These are phyloP conservation scores for Bos taurus DNA, from an alignment of 2,113 vertebrate genomes.

Conservation along the genomic window DNA sequence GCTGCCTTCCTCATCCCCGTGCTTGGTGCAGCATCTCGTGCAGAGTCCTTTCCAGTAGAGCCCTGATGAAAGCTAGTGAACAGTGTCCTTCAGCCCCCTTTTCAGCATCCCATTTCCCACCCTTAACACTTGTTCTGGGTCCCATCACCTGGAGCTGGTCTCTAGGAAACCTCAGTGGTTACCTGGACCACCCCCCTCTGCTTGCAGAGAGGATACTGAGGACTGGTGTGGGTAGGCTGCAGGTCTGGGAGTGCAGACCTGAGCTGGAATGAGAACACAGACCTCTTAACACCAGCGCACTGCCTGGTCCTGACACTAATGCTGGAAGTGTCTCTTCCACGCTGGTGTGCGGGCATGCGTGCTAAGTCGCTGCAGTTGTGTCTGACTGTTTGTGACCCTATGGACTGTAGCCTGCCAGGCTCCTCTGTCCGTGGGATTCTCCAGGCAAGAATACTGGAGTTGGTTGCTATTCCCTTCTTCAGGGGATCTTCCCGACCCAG, in stretches of 20 bases:
- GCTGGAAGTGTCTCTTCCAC: neutral
- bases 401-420: neutral
- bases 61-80: neutral
- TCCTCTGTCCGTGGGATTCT: neutral
- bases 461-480: neutral
- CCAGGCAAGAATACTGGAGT: neutral
- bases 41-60: neutral
- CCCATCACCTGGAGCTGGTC: neutral
- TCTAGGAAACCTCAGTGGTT: neutral
- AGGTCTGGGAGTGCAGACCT: neutral
- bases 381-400: neutral
- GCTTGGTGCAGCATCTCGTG: too few species aligned
- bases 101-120: too few species aligned
- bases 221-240: neutral
- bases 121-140: neutral
- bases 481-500: neutral
- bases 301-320: neutral
- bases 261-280: neutral
- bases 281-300: neutral
- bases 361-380: neutral
- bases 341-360: neutral
- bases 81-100: accelerated
- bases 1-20: neutral
- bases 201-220: neutral
- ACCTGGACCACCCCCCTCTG: neutral